Conservation (phyloP, 2,113 vertebrate species). For the Callospermophilus lateralis region DNA sequence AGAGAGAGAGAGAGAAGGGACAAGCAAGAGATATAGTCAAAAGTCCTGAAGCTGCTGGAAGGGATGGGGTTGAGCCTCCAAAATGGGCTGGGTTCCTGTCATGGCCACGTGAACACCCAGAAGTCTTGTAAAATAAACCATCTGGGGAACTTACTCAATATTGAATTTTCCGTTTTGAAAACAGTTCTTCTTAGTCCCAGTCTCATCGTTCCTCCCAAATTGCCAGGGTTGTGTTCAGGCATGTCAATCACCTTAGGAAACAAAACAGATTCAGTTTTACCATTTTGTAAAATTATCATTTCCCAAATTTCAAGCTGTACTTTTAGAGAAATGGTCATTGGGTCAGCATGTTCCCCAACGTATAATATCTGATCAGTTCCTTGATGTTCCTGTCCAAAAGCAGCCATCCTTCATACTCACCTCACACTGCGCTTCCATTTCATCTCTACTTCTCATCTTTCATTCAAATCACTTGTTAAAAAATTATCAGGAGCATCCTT, state of each 20-base stretch:
- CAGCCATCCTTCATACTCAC: too few species aligned
- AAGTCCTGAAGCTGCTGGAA: not conserved
- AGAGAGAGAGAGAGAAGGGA: not conserved
- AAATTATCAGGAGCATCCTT: not conserved
- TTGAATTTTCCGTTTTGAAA: constrained; percentile 88
- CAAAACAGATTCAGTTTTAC: constrained; percentile 57
- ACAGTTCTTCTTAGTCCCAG: constrained; percentile 89
- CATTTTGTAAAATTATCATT: not conserved
- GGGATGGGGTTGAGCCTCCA: not conserved
- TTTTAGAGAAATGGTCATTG: not conserved
- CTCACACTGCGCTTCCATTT: not conserved
- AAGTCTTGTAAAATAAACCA: not conserved
- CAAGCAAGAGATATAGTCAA: not conserved
- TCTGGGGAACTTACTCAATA: constrained; percentile 86
- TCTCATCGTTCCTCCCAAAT: constrained; percentile 90
- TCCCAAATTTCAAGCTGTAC: not conserved
- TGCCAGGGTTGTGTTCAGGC: constrained; percentile 89
- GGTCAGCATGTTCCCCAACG: not conserved
- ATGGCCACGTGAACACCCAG: fast-evolving
- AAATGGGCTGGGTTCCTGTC: not conserved
- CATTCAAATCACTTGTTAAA: constrained; percentile 42
- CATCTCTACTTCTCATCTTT: not conserved
- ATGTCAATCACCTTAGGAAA: constrained; percentile 89
- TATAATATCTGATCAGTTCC: not conserved
- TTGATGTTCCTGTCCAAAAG: not conserved